These are phyloP conservation scores for Agonopterix alstromeriana DNA, from an alignment of 2,888 invertebrate species.

Conservation along the genomic window DNA sequence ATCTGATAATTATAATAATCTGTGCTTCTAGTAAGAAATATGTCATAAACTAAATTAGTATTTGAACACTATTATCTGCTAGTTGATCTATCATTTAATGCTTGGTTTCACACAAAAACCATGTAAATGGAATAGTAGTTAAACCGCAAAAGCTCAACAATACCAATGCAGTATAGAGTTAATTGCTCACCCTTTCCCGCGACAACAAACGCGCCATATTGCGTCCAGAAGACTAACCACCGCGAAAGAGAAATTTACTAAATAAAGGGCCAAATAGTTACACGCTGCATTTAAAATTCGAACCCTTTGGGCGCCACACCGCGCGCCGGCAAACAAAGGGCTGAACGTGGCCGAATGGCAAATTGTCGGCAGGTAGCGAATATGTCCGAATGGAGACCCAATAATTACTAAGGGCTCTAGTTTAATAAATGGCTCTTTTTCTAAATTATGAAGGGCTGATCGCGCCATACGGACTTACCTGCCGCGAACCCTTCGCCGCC, in stretches of 20 bases:
- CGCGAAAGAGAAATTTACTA: constrained; percentile 71
- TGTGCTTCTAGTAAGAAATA: no score
- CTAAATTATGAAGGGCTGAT: constrained; percentile 69
- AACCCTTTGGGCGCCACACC: constrained; percentile 77
- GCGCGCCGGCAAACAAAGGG: constrained; percentile 74
- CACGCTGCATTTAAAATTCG: constrained; percentile 74
- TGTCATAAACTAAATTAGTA: no score
- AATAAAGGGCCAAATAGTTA: constrained; percentile 71
- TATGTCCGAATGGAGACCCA: constrained; percentile 60
- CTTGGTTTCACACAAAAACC: constrained; percentile 13
- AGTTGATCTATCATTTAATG: neutral
- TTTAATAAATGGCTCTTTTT: constrained; percentile 75
- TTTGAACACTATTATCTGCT: no score
- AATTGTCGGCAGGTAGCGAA: constrained; percentile 76
- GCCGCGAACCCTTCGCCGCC: constrained; percentile 58
- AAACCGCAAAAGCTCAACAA: constrained; percentile 61
- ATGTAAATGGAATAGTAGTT: constrained; percentile 41
- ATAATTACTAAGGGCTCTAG: constrained; percentile 70
- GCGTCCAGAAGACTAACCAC: constrained; percentile 71
- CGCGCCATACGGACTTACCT: constrained; percentile 74
- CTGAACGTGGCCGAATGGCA: constrained; percentile 71
- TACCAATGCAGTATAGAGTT: constrained; percentile 53
- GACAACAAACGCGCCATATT: constrained; percentile 65
- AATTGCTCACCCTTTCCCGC: constrained; percentile 66
- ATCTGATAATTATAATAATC: no score